Base-by-base conservation (phyloP, 2,113 vertebrate species). In the Entelurus aequoreus region DNA sequence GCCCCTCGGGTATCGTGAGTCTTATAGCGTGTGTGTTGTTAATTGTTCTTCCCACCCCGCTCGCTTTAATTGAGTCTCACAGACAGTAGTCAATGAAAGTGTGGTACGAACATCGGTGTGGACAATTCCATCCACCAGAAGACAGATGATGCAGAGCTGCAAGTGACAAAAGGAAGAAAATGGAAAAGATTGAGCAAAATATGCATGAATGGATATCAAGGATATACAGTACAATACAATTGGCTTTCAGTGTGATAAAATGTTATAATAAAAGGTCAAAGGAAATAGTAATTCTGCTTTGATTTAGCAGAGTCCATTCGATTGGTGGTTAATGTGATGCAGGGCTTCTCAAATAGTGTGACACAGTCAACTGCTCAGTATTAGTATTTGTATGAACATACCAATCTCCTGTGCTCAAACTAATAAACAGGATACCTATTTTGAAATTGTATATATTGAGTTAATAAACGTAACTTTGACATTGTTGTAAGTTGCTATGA, bases 41-140 rank as follows among this genome's bases (percentile, higher is more conserved):
- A 85, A 88, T 89, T 78, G 77, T 70, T 60, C 57, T 28, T 50
- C n/a, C 42, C 14, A 16, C 53, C 35, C 21, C 60, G 44, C 10
- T 76, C 65, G 74, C 76, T 88, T 89, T 89, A 89, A 90, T 88
- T 88, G 85, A 90, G 83, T 88, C 78, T 79, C 68, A 65, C 69
- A 64, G 61, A 82, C 70, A 58, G 76, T 70, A 65, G 72, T 82
- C 76, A 74, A 62, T 78, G 74, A 71, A 78, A 75, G 65, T 50
- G 67, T 19, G 51, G 38, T 62, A 79, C 70, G 44, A 40, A 44
- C n/a, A 57, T 44, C 60, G 70, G 54, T 70, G 63, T 72, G 58
- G 68, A 76, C 69, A 71, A 76, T 66, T 58, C 42, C 28, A 66
- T 63, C 68, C 66, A 58, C 13, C 50, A 58, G 16, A 60, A 69